Base-by-base conservation (phyloP, 2,113 vertebrate species). In the Centropus bengalensis region DNA sequence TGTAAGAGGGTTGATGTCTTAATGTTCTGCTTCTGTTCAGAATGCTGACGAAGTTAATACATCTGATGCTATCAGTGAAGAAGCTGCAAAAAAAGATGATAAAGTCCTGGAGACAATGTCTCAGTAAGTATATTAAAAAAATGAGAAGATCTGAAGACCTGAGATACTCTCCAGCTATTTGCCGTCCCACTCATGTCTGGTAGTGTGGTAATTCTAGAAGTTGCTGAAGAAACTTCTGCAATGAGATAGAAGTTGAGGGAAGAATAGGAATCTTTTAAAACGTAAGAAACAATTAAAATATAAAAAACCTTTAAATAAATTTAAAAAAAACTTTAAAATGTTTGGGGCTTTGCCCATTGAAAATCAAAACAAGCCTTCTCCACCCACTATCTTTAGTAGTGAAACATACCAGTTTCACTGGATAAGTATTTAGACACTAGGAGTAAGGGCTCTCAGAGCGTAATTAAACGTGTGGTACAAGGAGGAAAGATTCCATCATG, bases 41-140 rank as follows among this genome's bases (percentile, higher is more conserved):
- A 88, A 36, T 80, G 83, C 27, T 70, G 71, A 71, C 30, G 62
- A 67, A 10, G 62, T n/a, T 73, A 82, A 24, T 42, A 49, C 9
- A 6, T 67, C 36, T 52, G 64, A 63, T 55, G 27, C 32, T 64
- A 22, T 13, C n/a, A 23, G 26, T 68, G 69, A 75, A 63, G 78
- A 89, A 70, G 26, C 69, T 80, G 40, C 73, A 80, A 69, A 74
- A 92, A 75, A 89, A 69, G 47, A 45, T 64, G 55, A 17, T 44
- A 26, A 63, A 55, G 12, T 67, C 13, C 26, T 70, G 62, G 79
- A 75, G 36, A 55, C 67, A 38, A 1, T 71, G 69, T 66, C 76
- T 87, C 30, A 24, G 97, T 97, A 96, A 97, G 97, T 97, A 82
- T 88, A 14, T 80, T 10, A 68, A 82, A 88, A 82, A 88, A 94